Evolutionary conservation across 2,797 vertebrate species (phyloP), one percentile per base, ranked within the genome.

Genomic region (Euthynnus affinis): DNA sequence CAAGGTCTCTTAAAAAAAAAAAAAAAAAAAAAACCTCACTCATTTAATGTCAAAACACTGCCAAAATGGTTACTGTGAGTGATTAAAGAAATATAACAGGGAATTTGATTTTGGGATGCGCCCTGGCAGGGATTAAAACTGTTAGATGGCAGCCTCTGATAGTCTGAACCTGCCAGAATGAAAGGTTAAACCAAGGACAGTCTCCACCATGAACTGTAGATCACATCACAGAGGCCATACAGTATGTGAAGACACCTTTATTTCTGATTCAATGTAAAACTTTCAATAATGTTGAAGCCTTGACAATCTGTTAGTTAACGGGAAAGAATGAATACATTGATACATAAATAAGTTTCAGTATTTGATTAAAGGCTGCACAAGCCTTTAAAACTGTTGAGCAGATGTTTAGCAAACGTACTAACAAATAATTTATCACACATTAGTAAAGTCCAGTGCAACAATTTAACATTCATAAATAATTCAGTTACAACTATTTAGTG

Each of bases 141-240:
- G 27, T 80, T 37, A 27, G 58, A 84, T 70, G 40, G 62, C 51
- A 65, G 59, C 65, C 81, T 79, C 27, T 81, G 83, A 87, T 81
- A 71, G 32, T 51, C 46, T 72, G 67, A 40, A 69, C 37, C 64
- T 76, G 78, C 22, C 53, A 76, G 64, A 59, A 37, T 66, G 22
- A 81, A 62, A 66, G 62, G 62, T 74, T 25, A 71, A 63, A 55
- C 42, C 34, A 74, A 80, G 63, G 63, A 12, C 58, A 53, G 53
- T 2, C 70, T 60, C 71, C 14, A 62, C 37, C 14, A 37, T 14
- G 42, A 44, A 44, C 42, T 52, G 5, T 55, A 64, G 37, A 51
- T 60, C 55, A 63, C 25, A 66, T 71, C 42, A 48, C 61, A 60
- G 29, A 56, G 15, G 15, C 7, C 44, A 63, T 10, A 25, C 27